phyloP scores from a whole-genome alignment of 2,888 invertebrate genomes.

The Eupeodes luniger region DNA sequence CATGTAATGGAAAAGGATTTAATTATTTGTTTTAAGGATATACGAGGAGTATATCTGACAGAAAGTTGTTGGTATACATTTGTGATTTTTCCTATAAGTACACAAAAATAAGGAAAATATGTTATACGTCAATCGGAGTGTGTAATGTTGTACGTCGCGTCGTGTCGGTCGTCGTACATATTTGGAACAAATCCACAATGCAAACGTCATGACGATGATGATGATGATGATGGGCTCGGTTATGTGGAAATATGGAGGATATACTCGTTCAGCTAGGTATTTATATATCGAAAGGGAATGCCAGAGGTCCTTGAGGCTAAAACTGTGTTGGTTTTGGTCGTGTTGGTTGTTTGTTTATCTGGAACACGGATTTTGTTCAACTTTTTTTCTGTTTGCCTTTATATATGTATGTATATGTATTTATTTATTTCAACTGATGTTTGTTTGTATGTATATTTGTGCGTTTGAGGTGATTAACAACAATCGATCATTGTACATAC shows the following conservation, averaged over 20 bases:
- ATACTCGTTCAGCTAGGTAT: background rate
- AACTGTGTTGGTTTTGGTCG: conserved; percentile 56
- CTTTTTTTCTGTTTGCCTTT: conserved; percentile 5
- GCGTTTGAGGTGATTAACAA: conserved; percentile 75
- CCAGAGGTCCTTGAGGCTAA: conserved; percentile 69
- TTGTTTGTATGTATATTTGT: conserved; percentile 31
- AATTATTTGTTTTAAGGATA: conserved; percentile 76
- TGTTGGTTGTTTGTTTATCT: conserved; percentile 72
- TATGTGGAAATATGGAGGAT: conserved; percentile 10
- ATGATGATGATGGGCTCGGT: conserved; percentile 3
- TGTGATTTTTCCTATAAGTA: conserved; percentile 9
- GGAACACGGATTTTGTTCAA: conserved; percentile 52
- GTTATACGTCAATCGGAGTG: conserved; percentile 71
- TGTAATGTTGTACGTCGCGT: conserved; percentile 9
- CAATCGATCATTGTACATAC: conserved; percentile 68
- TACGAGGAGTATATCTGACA: conserved; percentile 46
- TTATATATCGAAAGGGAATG: background rate
- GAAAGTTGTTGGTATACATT: conserved; percentile 43
- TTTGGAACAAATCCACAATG: conserved; percentile 74
- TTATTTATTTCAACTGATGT: conserved; percentile 12
- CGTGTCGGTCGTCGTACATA: background rate
- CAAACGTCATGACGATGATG: conserved; percentile 44
- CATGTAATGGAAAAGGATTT: conserved; percentile 75
- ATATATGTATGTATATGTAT: background rate
- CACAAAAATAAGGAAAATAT: conserved; percentile 72